Percentiles rank a stretch among this genome's conserved stretches.
These are phyloP conservation scores for Cheilosia grossa DNA, from an alignment of 2,888 invertebrate genomes.

Conservation along the genomic window DNA sequence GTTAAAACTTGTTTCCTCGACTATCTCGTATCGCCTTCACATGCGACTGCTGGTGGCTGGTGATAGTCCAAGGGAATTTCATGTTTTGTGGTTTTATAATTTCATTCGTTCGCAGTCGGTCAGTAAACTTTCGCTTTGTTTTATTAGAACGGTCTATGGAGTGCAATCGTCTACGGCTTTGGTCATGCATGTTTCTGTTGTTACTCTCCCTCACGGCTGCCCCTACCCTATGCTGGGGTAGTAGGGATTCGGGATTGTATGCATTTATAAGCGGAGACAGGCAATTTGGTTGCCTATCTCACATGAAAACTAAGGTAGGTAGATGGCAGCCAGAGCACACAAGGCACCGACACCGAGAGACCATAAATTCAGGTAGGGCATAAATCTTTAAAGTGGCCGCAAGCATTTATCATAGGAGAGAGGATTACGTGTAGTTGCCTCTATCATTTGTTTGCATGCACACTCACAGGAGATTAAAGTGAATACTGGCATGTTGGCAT, in stretches of 20 bases:
- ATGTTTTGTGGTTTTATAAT: constrained; percentile 54
- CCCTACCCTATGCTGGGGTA: no score
- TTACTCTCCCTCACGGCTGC: background rate
- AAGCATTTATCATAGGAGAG: constrained; percentile 66
- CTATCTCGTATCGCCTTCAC: background rate
- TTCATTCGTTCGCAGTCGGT: constrained; percentile 68
- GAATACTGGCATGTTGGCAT: background rate
- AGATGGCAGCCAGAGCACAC: no score
- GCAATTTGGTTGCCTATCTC: constrained; percentile 46
- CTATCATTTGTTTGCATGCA: constrained; percentile 16
- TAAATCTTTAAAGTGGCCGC: constrained; percentile 58
- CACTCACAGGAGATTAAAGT: constrained; percentile 29
- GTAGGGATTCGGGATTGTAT: background rate
- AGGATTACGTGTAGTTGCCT: constrained; percentile 44
- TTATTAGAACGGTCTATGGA: constrained; percentile 39
- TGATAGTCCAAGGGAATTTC: background rate
- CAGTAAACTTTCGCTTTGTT: constrained; percentile 72
- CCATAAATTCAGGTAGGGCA: constrained; percentile 44
- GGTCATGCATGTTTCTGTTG: constrained; percentile 21
- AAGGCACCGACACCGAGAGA: constrained; percentile 16
- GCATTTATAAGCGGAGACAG: constrained; percentile 34
- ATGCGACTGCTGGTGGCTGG: background rate
- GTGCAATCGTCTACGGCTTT: constrained; percentile 6
- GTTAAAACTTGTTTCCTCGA: constrained; percentile 61
- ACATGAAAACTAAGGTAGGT: constrained; percentile 4